phyloP scores from a whole-genome alignment of 1,140 invertebrate species.

The Drosophila arawakana region DNA sequence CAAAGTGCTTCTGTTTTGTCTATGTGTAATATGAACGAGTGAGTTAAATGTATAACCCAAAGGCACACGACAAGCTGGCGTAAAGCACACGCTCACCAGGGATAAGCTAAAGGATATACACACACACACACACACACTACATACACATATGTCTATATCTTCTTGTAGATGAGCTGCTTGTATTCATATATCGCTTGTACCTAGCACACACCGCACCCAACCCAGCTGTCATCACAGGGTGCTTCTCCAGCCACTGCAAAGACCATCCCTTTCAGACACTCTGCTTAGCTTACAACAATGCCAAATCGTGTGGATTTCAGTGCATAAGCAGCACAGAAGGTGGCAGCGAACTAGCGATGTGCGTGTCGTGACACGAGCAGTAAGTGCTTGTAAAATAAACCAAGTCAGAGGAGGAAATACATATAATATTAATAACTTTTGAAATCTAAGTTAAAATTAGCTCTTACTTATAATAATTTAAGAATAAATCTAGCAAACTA shows the following conservation, averaged over 20 bases:
- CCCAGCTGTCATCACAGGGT: constrained; percentile 37
- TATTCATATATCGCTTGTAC: constrained; percentile 28
- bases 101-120: constrained; percentile 69
- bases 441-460: no score
- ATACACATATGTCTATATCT: constrained; percentile 17
- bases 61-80: constrained; percentile 51
- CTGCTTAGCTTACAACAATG: constrained; percentile 47
- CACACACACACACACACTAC: constrained; percentile 4
- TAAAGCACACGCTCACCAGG: constrained; percentile 46
- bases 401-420: no score
- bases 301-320: constrained; percentile 19
- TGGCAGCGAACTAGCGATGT: constrained; percentile 29
- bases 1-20: constrained; percentile 68
- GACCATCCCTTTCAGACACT: constrained; percentile 39
- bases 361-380: constrained; percentile 14
- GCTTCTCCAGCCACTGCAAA: constrained; percentile 4
- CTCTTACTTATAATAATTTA: no score
- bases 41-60: constrained; percentile 60
- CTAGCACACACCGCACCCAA: constrained; percentile 10
- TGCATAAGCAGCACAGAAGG: constrained; percentile 19
- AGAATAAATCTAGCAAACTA: not conserved
- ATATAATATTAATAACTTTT: no score
- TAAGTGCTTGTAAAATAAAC: no score
- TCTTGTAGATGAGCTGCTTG: constrained; percentile 39
- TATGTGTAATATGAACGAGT: constrained; percentile 57